A percentile compares a stretch with the other conserved stretches of the same genome.
phyloP scores from a whole-genome alignment of 2,113 vertebrate genomes.

The Ranitomeya imitator region DNA sequence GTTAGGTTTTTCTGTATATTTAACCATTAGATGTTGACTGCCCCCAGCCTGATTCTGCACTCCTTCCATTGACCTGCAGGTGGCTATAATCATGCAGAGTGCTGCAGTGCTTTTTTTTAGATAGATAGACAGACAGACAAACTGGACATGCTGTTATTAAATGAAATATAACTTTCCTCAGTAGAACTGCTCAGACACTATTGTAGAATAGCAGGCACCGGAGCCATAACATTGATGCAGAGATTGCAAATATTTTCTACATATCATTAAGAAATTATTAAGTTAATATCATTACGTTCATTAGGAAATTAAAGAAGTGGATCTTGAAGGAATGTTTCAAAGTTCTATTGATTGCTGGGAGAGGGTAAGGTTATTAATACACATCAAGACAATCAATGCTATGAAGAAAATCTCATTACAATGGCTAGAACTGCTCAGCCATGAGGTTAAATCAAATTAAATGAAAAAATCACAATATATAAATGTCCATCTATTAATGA shows the following conservation, averaged over 20 bases:
- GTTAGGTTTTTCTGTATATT: too few relatives aligned
- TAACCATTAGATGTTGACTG: too few relatives aligned
- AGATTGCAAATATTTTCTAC: not conserved
- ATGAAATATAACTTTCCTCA: not conserved
- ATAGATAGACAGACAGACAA: not conserved
- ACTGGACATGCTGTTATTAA: not conserved
- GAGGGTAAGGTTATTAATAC: not conserved
- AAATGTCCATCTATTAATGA: not conserved
- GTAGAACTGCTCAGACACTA: not conserved
- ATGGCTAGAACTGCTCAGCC: not conserved
- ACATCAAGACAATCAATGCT: conserved; percentile 7
- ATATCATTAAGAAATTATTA: conserved; percentile 14
- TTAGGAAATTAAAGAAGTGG: not conserved
- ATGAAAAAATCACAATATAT: not conserved
- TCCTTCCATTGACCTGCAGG: too few relatives aligned
- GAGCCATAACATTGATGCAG: not conserved
- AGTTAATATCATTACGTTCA: not conserved
- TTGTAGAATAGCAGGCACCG: not conserved
- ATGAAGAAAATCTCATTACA: not conserved
- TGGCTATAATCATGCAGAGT: too few relatives aligned
- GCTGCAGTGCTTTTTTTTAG: too few relatives aligned
- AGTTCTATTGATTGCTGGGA: not conserved
- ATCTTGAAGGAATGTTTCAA: not conserved
- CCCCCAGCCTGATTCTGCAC: too few relatives aligned
- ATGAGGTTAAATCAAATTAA: not conserved